These are phyloP conservation scores for Andinoacara biseriatus DNA, from an alignment of 2,113 vertebrate genomes.

Conservation along the genomic window DNA sequence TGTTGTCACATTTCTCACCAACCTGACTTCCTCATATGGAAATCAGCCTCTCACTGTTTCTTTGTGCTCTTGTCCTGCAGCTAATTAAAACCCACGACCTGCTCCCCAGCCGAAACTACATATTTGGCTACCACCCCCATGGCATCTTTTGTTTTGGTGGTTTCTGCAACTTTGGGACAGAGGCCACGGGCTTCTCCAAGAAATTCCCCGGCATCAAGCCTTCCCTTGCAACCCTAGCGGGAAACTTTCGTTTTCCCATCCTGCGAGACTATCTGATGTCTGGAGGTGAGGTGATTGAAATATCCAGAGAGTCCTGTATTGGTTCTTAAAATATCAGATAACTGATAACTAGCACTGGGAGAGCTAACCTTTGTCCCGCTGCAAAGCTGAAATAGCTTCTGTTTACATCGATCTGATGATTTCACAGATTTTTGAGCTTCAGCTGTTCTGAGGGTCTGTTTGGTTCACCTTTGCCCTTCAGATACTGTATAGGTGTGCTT, in stretches of 20 bases:
- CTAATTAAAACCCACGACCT: conserved; percentile 96
- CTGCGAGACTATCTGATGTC: conserved; percentile 97
- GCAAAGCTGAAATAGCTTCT: conserved; percentile 30
- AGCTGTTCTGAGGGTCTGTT: conserved; percentile 17
- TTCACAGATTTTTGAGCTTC: conserved; percentile 31
- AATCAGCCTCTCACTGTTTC: conserved; percentile 5
- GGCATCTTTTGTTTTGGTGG: conserved; percentile 95
- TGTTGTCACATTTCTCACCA: neutral
- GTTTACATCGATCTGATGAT: conserved; percentile 57
- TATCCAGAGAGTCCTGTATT: neutral
- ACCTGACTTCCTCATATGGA: neutral
- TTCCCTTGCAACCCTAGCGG: conserved; percentile 91
- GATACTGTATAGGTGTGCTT: neutral
- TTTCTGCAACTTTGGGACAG: conserved; percentile 97
- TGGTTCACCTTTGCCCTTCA: neutral
- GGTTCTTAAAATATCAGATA: conserved; percentile 21
- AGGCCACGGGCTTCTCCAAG: conserved; percentile 92
- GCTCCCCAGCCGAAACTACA: conserved; percentile 92
- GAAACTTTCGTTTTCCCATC: conserved; percentile 94
- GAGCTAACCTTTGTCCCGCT: conserved; percentile 70
- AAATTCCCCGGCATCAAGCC: conserved; percentile 95
- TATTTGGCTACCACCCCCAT: conserved; percentile 96
- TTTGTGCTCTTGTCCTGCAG: conserved; percentile 73
- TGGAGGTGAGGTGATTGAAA: conserved; percentile 84
- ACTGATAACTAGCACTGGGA: conserved; percentile 6